Evolutionary conservation across 2,797 vertebrate species (phyloP).

Genomic region (Sebastes diaconus): DNA sequence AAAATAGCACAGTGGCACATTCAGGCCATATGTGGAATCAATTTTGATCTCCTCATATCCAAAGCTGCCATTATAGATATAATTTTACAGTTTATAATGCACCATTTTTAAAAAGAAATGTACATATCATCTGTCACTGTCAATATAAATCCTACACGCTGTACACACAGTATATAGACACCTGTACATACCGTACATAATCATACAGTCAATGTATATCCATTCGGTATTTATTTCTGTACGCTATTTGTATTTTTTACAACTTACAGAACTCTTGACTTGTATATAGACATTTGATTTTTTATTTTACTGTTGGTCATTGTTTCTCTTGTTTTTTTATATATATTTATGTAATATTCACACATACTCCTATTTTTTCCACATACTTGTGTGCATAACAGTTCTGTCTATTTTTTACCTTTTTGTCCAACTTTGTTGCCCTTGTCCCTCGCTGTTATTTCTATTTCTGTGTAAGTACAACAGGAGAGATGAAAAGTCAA

Average conservation of each 20-base stretch:
- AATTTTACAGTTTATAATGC: background rate
- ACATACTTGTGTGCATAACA: too few relatives aligned
- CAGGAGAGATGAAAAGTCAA: too few relatives aligned
- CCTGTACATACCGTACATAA: background rate
- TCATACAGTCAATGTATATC: rapidly evolving
- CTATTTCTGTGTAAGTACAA: too few relatives aligned
- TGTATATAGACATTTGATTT: background rate
- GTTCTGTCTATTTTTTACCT: too few relatives aligned
- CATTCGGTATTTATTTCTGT: background rate
- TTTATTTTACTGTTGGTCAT: background rate
- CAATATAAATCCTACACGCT: too few relatives aligned
- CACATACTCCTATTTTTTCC: too few relatives aligned
- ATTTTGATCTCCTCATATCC: background rate
- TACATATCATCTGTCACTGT: too few relatives aligned
- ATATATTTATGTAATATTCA: background rate
- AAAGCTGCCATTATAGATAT: background rate
- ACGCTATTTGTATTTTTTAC: background rate
- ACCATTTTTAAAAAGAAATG: too few relatives aligned
- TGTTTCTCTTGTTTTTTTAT: background rate
- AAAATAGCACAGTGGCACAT: background rate
- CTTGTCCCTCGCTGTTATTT: too few relatives aligned
- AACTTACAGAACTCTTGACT: background rate
- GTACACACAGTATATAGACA: background rate
- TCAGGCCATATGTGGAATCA: background rate
- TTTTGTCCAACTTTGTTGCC: too few relatives aligned